Evolutionary conservation across 2,113 vertebrate genomes (phyloP), one percentile per base, ranked within the genome.

Genomic region (Cyphomyrus discorhynchus): DNA sequence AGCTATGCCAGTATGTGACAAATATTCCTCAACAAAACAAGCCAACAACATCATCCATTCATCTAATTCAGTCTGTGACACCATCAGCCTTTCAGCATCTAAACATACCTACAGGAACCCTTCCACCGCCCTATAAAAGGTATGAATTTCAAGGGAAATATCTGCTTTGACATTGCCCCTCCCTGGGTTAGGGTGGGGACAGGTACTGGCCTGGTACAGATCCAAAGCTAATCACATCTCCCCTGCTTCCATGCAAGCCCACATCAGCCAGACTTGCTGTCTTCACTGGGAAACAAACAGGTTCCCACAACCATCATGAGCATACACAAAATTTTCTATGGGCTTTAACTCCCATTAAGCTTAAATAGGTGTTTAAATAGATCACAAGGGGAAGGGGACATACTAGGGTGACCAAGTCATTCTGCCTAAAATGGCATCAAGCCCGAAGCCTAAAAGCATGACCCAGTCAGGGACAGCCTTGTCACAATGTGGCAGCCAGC

Each of bases 381-480:
- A 70, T 31, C n/a, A 70, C 62, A 70, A 13, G n/a, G 35, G 31
- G 74, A 80, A 5, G 35, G 13, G 17, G 15, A 85, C 42, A 24
- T 24, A n/a, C 82, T 49, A n/a, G 47, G 62, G 35, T n/a, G 3
- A 27, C 88, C 49, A 39, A 70, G 88, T 58, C 39, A 84, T 90
- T 85, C 89, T 90, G 35, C 5, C 87, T 91, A 88, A 91, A 93
- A 9, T 11, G 45, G 70, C 77, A 89, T 90, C 86, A 82, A 45
- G 90, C 53, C 87, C 77, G 47, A 62, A 89, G 89, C 90, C 70
- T 77, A 77, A 90, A 91, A 42, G 56, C 87, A 42, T 77, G 86
- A 46, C 24, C 45, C 7, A 91, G 92, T 89, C 92, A 90, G n/a
- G 88, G 91, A 93, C 92, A 93, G 93, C 91, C 93, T 91, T 88